Evolutionary conservation across 2,113 vertebrate genomes (phyloP).

Genomic region (Motacilla tschutschensis): DNA sequence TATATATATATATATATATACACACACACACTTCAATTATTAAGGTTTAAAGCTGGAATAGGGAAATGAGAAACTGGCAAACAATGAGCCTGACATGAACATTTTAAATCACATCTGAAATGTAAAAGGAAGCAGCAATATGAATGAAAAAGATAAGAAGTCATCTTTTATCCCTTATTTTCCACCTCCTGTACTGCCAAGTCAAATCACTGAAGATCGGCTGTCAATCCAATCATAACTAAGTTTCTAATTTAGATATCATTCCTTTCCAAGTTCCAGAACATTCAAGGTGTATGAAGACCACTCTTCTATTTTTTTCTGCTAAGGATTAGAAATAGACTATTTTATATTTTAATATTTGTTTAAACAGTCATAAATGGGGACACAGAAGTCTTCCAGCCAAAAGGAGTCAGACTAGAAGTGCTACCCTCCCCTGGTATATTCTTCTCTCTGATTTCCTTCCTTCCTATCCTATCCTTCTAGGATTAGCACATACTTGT

Average conservation of each 20-base stretch:
- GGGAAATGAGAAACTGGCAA: not conserved
- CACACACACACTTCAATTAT: not conserved
- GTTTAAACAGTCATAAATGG: not conserved
- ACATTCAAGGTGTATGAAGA: not conserved
- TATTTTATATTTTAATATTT: not conserved
- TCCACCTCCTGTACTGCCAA: not conserved
- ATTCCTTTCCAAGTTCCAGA: not conserved
- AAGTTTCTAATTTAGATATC: not conserved
- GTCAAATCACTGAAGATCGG: not conserved
- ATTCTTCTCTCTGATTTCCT: not conserved
- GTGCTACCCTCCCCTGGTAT: not conserved
- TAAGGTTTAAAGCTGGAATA: not conserved
- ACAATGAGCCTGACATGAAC: not conserved
- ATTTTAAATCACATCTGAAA: not conserved
- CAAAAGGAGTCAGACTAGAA: not conserved
- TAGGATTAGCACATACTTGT: not conserved
- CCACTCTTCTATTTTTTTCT: not conserved
- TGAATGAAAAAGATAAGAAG: not conserved
- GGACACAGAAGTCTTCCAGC: not conserved
- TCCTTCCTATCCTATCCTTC: not conserved
- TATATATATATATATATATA: not conserved
- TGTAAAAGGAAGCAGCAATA: not conserved
- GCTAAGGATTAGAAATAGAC: not conserved
- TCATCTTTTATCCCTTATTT: not conserved
- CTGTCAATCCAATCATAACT: not conserved